Evolutionary conservation across 2,888 invertebrate genomes (phyloP).

Genomic region (Melanophora roralis): DNA sequence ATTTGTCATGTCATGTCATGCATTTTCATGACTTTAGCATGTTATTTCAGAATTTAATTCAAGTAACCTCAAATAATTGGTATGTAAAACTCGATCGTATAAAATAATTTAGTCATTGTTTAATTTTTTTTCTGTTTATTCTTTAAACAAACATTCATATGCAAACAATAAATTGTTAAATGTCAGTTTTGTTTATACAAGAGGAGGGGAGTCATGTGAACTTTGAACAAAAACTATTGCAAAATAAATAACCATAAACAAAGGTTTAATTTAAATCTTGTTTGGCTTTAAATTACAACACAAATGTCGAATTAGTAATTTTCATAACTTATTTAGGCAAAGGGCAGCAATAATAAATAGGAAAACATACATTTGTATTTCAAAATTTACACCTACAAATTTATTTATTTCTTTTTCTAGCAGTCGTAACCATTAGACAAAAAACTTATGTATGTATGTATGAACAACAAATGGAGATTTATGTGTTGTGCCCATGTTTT

Average conservation of each 20-base stretch:
- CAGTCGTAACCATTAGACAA: no score
- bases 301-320: not conserved
- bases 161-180: constrained; percentile 5
- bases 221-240: not conserved
- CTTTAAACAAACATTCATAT: not conserved
- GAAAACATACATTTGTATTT: not conserved
- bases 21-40: not conserved
- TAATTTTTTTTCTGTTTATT: not conserved
- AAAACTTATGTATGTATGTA: no score
- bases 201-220: constrained; percentile 12
- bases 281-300: not conserved
- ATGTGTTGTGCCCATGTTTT: no score
- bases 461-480: no score
- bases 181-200: not conserved
- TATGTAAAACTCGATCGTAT: not conserved
- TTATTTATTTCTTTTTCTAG: not conserved
- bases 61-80: not conserved
- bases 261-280: constrained; percentile 1
- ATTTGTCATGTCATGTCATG: not conserved
- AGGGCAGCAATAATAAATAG: not conserved
- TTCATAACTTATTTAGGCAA: not conserved
- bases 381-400: not conserved
- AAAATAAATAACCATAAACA: not conserved
- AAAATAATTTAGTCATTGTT: constrained; percentile 18
- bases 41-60: not conserved